Evolutionary conservation across 2,888 invertebrate genomes (phyloP).

Genomic region (Lycophotia porphyrea): DNA sequence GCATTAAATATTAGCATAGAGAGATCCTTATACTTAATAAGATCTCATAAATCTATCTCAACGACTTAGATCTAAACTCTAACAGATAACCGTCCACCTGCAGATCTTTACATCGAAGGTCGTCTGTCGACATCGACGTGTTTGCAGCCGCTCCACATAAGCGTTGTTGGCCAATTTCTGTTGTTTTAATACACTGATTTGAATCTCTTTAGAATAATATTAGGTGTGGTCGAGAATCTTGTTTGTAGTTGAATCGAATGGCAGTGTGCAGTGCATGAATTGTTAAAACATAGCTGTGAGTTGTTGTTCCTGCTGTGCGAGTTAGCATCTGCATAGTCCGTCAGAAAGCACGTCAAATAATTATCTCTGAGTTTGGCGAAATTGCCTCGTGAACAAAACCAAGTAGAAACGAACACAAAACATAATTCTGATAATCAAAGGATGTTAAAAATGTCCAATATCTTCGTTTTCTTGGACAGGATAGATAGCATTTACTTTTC

Average conservation of each 20-base stretch:
- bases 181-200: slow-evolving; percentile 63
- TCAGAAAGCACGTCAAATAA: not conserved
- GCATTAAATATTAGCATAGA: not conserved
- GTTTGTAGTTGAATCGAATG: slow-evolving; percentile 38
- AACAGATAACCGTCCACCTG: slow-evolving; percentile 57
- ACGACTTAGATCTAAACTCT: slow-evolving; percentile 42
- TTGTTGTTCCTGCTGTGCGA: not conserved
- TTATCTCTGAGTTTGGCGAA: not conserved
- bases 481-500: not conserved
- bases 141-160: slow-evolving; percentile 56
- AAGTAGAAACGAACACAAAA: not conserved
- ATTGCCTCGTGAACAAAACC: not conserved
- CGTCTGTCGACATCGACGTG: slow-evolving; percentile 53
- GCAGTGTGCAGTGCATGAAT: slow-evolving; percentile 11
- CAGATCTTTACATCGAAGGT: slow-evolving; percentile 57
- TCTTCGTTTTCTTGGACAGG: not conserved
- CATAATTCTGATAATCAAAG: not conserved
- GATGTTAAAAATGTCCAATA: not conserved
- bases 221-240: slow-evolving; percentile 57
- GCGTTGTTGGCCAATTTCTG: slow-evolving; percentile 58
- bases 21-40: slow-evolving; percentile 3
- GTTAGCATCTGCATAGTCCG: not conserved
- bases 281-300: slow-evolving; percentile 1
- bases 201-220: slow-evolving; percentile 62
- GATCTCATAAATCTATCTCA: slow-evolving; percentile 16